phyloP scores from a whole-genome alignment of 2,888 invertebrate species.

The Philhelius pedissequus region DNA sequence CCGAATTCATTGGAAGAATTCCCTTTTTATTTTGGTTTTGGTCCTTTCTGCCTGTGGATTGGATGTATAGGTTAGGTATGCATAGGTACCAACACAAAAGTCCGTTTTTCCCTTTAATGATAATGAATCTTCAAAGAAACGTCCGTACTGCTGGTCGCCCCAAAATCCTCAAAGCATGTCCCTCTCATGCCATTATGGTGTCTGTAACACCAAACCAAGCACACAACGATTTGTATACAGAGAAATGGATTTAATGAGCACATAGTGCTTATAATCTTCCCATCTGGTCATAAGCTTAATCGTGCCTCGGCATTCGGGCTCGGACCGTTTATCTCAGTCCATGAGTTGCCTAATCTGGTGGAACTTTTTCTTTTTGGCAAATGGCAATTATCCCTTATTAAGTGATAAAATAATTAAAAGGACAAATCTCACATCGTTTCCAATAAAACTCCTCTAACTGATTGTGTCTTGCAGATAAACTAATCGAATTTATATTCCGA shows the following conservation, averaged over 20 bases:
- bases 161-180: slow-evolving; percentile 36
- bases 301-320: slow-evolving; percentile 6
- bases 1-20: slow-evolving; percentile 9
- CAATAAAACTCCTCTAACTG: slow-evolving; percentile 42
- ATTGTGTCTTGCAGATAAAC: slow-evolving; percentile 27
- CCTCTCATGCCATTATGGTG: not conserved
- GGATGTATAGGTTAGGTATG: too few species aligned
- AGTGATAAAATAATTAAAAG: slow-evolving; percentile 72
- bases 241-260: slow-evolving; percentile 53
- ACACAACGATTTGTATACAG: not conserved
- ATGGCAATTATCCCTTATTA: slow-evolving; percentile 62
- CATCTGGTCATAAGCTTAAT: slow-evolving; percentile 49
- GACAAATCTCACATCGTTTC: slow-evolving; percentile 68
- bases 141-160: slow-evolving; percentile 12
- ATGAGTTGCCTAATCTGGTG: slow-evolving; percentile 42
- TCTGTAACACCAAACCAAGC: not conserved
- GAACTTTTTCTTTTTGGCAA: too few species aligned
- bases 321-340: slow-evolving; percentile 8
- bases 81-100: slow-evolving; percentile 46
- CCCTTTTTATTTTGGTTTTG: not conserved
- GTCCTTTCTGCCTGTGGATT: not conserved
- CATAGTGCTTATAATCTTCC: slow-evolving; percentile 50
- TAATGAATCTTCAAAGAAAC: slow-evolving; percentile 55
- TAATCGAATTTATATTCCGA: slow-evolving; percentile 51
- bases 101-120: slow-evolving; percentile 57